phyloP scores from a whole-genome alignment of 2,113 vertebrate genomes.

The Platanista minor region DNA sequence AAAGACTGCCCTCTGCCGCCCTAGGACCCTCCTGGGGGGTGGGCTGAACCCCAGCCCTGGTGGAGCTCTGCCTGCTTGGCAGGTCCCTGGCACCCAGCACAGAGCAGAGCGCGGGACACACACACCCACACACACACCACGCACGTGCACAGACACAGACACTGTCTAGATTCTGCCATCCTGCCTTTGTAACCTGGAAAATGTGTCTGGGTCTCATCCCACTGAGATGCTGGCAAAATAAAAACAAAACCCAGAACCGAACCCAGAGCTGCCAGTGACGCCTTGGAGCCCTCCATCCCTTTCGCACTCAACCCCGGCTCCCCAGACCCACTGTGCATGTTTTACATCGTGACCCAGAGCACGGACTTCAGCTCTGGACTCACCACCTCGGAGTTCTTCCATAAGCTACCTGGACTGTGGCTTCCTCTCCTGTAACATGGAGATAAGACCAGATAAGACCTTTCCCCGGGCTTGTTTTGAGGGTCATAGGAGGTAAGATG shows the following conservation, averaged over 20 bases:
- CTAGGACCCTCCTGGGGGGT: neutral
- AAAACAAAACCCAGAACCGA: neutral
- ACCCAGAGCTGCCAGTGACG: rapidly evolving
- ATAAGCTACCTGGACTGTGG: rapidly evolving
- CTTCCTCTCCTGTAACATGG: neutral
- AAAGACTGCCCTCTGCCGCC: neutral
- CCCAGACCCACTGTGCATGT: rapidly evolving
- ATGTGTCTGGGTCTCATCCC: neutral
- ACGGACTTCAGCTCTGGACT: neutral
- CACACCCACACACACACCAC: neutral
- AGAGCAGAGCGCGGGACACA: neutral
- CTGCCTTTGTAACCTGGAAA: neutral
- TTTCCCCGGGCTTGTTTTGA: neutral
- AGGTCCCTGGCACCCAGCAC: neutral
- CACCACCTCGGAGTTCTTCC: neutral
- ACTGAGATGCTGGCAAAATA: neutral
- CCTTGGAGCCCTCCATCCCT: rapidly evolving
- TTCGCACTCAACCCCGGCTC: rapidly evolving
- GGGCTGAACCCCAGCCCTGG: neutral
- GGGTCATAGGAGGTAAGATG: rapidly evolving
- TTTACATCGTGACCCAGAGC: rapidly evolving
- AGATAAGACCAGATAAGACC: neutral
- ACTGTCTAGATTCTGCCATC: neutral
- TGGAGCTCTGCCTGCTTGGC: neutral
- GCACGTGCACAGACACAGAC: neutral